A percentile compares a stretch with the other conserved stretches of the same genome.
phyloP scores from a whole-genome alignment of 2,888 invertebrate genomes.

The Tanytarsus gracilentus region DNA sequence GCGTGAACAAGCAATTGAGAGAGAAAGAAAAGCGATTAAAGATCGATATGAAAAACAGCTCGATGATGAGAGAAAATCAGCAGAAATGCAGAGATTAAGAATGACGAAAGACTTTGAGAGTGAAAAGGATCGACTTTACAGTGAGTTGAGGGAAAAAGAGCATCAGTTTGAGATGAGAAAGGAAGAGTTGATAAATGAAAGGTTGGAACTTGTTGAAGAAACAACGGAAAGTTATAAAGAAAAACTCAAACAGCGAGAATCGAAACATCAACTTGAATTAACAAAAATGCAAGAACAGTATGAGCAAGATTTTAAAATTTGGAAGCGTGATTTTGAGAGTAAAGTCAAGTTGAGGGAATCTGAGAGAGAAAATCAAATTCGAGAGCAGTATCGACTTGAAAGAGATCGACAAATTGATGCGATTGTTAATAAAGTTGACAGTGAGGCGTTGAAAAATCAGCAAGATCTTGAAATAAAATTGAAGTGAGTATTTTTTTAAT shows the following conservation, averaged over 20 bases:
- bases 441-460: conserved; percentile 38
- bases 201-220: conserved; percentile 45
- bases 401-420: conserved; percentile 69
- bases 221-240: conserved; percentile 46
- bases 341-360: conserved; percentile 46
- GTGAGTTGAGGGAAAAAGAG: conserved; percentile 45
- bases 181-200: conserved; percentile 42
- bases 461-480: conserved; percentile 41
- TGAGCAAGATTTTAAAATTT: conserved; percentile 52
- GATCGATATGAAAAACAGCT: conserved; percentile 50
- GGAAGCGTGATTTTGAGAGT: conserved; percentile 50
- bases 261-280: conserved; percentile 46
- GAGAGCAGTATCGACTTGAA: conserved; percentile 61
- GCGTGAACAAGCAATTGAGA: conserved; percentile 52
- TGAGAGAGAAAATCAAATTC: conserved; percentile 58
- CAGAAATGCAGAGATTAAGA: conserved; percentile 48
- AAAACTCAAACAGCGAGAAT: conserved; percentile 44
- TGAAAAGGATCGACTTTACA: conserved; percentile 43
- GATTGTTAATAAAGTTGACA: conserved; percentile 41
- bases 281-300: conserved; percentile 49
- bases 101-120: conserved; percentile 44
- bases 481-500: conserved; percentile 33
- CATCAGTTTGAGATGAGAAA: conserved; percentile 40
- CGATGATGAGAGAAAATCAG: conserved; percentile 48
- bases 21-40: conserved; percentile 52